Evolutionary conservation across 2,113 vertebrate genomes (phyloP).

Genomic region (Oryzias javanicus): DNA sequence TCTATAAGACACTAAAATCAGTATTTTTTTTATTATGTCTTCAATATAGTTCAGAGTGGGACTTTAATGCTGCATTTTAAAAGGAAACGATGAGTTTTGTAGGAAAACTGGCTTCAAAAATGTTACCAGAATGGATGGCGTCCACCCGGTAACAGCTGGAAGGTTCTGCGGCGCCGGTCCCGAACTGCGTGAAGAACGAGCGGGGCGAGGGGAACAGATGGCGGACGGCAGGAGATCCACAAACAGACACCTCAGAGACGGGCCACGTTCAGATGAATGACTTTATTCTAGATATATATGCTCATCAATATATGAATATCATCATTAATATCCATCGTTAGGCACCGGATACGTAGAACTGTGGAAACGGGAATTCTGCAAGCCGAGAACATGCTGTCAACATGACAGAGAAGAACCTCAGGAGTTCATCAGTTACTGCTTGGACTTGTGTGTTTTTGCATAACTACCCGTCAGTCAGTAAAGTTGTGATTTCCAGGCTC

Average conservation of each 20-base stretch:
- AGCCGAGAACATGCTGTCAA: constrained; percentile 60
- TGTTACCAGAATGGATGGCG: too few relatives aligned
- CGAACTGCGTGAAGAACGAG: too few relatives aligned
- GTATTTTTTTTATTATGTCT: too few relatives aligned
- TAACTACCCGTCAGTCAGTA: constrained; percentile 15
- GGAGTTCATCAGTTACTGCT: neutral
- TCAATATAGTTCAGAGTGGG: too few relatives aligned
- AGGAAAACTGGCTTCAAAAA: too few relatives aligned
- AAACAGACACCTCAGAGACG: constrained; percentile 6
- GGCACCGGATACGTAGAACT: constrained; percentile 63
- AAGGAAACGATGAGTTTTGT: too few relatives aligned
- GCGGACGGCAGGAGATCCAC: too few relatives aligned
- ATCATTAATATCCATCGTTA: constrained; percentile 59
- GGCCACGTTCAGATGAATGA: constrained; percentile 32
- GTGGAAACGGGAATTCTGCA: constrained; percentile 50
- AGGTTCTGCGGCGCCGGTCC: too few relatives aligned
- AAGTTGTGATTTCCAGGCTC: constrained; percentile 10
- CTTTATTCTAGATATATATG: constrained; percentile 54
- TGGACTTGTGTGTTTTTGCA: constrained; percentile 22
- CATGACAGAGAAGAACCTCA: constrained; percentile 13
- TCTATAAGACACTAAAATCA: too few relatives aligned
- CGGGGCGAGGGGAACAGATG: too few relatives aligned
- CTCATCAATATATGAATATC: constrained; percentile 59
- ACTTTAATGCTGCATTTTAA: too few relatives aligned
- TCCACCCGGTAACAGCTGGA: too few relatives aligned